phyloP scores from a whole-genome alignment of 2,888 invertebrate genomes.

The Drosophila sordidapex region DNA sequence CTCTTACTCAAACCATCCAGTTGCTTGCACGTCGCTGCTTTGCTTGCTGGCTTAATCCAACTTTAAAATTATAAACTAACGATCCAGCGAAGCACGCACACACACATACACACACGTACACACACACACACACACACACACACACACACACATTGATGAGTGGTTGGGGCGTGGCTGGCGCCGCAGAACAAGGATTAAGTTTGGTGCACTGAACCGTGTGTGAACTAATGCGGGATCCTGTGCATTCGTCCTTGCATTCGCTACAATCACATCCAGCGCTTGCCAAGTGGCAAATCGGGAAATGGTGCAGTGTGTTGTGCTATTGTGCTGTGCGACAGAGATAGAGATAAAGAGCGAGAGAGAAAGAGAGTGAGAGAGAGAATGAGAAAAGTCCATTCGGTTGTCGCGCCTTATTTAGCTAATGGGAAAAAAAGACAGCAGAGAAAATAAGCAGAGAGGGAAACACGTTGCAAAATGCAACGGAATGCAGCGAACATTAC shows the following conservation, averaged over 20 bases:
- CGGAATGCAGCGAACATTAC: slow-evolving; percentile 53
- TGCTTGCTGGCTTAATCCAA: slow-evolving; percentile 74
- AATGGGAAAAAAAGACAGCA: slow-evolving; percentile 31
- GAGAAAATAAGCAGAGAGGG: not conserved
- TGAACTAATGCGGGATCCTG: slow-evolving; percentile 75
- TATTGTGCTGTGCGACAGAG: slow-evolving; percentile 10
- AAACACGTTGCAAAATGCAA: slow-evolving; percentile 53
- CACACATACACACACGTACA: slow-evolving; percentile 34
- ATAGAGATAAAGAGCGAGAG: not conserved
- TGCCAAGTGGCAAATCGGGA: slow-evolving; percentile 55
- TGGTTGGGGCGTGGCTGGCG: slow-evolving; percentile 34
- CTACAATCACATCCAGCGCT: slow-evolving; percentile 73
- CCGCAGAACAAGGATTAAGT: slow-evolving; percentile 75
- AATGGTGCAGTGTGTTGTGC: slow-evolving; percentile 38
- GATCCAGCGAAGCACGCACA: slow-evolving; percentile 63
- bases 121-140: slow-evolving; percentile 25
- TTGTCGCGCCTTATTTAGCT: slow-evolving; percentile 67
- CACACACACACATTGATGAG: not conserved
- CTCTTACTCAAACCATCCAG: slow-evolving; percentile 1
- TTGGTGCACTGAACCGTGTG: slow-evolving; percentile 78
- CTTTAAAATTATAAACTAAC: slow-evolving; percentile 82
- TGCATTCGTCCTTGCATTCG: slow-evolving; percentile 75
- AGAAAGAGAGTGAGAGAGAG: too few species aligned
- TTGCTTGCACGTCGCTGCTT: slow-evolving; percentile 33
- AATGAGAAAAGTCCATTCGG: slow-evolving; percentile 57